These are phyloP conservation scores for Sarcophaga carnaria DNA, from an alignment of 2,888 invertebrate genomes.

Conservation along the genomic window DNA sequence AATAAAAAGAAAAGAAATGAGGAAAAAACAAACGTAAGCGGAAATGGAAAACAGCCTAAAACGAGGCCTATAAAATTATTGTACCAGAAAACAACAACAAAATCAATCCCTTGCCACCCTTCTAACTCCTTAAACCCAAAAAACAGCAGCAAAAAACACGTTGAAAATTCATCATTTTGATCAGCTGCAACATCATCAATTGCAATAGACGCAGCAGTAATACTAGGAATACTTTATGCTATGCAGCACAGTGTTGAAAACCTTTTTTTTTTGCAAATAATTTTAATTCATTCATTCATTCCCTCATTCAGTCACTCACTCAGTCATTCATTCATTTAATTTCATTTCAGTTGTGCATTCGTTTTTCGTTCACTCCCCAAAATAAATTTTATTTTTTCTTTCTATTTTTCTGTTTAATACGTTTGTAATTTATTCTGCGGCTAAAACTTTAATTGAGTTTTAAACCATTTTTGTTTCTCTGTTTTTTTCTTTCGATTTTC, in stretches of 20 bases:
- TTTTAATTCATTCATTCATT: constrained; percentile 33
- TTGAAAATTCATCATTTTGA: background rate
- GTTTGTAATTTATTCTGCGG: constrained; percentile 72
- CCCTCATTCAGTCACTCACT: no score
- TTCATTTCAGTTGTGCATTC: constrained; percentile 42
- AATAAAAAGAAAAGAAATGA: no score
- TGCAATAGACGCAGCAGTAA: background rate
- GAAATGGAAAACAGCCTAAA: background rate
- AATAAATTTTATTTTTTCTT: constrained; percentile 8
- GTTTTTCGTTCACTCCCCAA: constrained; percentile 49
- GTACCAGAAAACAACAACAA: constrained; percentile 31
- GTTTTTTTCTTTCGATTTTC: constrained; percentile 26
- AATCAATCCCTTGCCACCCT: background rate
- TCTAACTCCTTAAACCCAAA: background rate
- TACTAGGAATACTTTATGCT: background rate
- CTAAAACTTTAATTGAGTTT: constrained; percentile 74
- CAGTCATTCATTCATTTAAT: no score
- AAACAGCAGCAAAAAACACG: background rate
- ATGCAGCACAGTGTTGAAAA: background rate
- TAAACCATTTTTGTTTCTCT: constrained; percentile 62
- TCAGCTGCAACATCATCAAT: constrained; percentile 20
- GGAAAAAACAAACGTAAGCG: background rate
- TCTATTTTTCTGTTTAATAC: constrained; percentile 58
- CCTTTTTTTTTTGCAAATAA: constrained; percentile 14
- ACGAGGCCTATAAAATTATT: constrained; percentile 38